Conservation (phyloP, 2,888 invertebrate species). For the Molanna angustata region DNA sequence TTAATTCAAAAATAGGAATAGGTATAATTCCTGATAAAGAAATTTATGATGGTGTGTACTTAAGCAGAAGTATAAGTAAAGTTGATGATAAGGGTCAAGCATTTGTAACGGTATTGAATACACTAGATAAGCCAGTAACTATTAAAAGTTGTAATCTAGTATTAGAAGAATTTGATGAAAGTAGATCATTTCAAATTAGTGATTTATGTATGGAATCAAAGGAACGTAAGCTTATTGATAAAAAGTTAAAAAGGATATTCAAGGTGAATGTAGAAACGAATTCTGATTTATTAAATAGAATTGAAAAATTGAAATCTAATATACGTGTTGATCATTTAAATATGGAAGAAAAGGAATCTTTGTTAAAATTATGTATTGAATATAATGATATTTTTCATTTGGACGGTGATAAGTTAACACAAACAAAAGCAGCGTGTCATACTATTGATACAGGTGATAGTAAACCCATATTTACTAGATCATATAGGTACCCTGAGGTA, state of each 20-base stretch:
- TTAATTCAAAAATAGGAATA: neutral
- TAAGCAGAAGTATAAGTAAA: neutral
- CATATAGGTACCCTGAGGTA: constrained; percentile 39
- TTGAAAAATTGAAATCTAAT: constrained; percentile 19
- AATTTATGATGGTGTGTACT: constrained; percentile 1
- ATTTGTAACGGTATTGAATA: neutral
- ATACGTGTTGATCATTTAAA: constrained; percentile 33
- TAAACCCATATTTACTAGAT: constrained; percentile 37
- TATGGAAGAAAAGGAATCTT: constrained; percentile 30
- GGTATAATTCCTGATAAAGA: neutral
- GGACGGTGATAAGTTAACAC: constrained; percentile 31
- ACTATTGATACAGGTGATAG: constrained; percentile 8
- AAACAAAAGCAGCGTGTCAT: constrained; percentile 21
- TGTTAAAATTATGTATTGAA: constrained; percentile 31
- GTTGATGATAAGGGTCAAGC: neutral
- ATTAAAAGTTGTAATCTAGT: neutral
- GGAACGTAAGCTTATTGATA: too few species aligned
- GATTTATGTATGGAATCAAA: too few species aligned
- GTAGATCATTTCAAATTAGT: neutral
- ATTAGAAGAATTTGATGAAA: constrained; percentile 1
- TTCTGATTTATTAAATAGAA: constrained; percentile 9
- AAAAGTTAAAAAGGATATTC: neutral
- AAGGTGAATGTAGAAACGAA: neutral
- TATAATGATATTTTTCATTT: constrained; percentile 35
- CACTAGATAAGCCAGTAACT: neutral